Conservation (phyloP, 2,888 invertebrate genomes). For the Lithophane semibrunnea region DNA sequence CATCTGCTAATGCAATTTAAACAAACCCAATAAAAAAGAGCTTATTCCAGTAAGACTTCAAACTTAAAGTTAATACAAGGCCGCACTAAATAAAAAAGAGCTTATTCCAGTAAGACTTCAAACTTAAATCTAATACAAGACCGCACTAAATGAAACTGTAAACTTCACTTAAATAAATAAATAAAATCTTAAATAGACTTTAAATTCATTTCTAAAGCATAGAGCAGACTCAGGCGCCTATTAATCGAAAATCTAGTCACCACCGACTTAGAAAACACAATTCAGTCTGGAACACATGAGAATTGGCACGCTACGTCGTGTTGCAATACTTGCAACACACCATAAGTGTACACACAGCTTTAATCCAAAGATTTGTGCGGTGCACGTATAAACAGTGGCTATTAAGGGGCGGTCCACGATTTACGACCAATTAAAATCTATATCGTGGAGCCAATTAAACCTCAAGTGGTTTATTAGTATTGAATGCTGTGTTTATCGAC, state of each 20-base stretch:
- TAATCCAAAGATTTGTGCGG: constrained; percentile 74
- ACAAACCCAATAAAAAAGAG: not conserved
- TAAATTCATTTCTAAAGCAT: not conserved
- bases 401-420: constrained; percentile 80
- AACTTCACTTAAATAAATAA: not conserved
- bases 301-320: constrained; percentile 23
- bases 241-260: not conserved
- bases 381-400: constrained; percentile 72
- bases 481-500: constrained; percentile 79
- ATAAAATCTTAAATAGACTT: not conserved
- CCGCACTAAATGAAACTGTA: not conserved
- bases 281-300: not conserved
- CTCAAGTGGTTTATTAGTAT: constrained; percentile 83
- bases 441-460: constrained; percentile 87
- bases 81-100: not conserved
- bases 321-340: constrained; percentile 24
- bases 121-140: not conserved
- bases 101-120: constrained; percentile 7
- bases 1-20: not conserved
- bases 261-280: not conserved
- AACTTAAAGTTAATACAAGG: not conserved
- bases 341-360: constrained; percentile 68
- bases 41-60: constrained; percentile 7
- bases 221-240: not conserved
- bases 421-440: constrained; percentile 89